Evolutionary conservation across 35 echinoderm and acorn worm genomes (phyloP), one percentile per base, ranked within the genome.

Genomic region (Acanthaster planci): DNA sequence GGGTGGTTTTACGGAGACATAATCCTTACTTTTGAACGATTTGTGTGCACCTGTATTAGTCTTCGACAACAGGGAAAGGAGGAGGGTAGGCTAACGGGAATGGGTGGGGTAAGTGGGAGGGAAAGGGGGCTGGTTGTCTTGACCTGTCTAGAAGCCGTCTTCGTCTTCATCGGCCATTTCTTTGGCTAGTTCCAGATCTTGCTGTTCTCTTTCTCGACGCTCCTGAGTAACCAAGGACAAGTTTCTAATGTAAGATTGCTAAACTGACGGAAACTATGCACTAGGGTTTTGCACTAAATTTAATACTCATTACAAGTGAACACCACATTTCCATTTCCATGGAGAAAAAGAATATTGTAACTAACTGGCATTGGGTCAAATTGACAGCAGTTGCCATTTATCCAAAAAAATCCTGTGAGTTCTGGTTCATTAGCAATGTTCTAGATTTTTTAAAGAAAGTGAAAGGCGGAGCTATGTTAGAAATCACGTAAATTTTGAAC

Each of bases 151-250:
- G 77, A 94, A 94, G 64, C 58, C 60, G 14, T 97, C 95, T 55
- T 97, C 95, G 34, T 97, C 95, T 78, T 97, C 95, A 60, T 97
- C 95, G 18, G 95, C 95, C 95, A 97, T 97, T 81, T 97, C 95
- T 57, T 97, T 97, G 37, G 95, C 95, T 67, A 97, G 51, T 88
- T 97, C 95, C 81, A 97, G 53, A 54, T 97, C 95, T 80, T 97
- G 95, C 55, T 97, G 92, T 26, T 97, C 95, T 60, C 95, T 64
- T 47, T 97, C 95, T 80, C 92, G 92, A 39, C 95, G 79, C 19
- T 97, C 95, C 95, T 97, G 78, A 67, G 7, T 7, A 67, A 35
- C 7, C 7, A 7, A 67, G 18, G 60, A 67, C 4, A 67, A 67
- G 5, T 67, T 7, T 7, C 5, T 18, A 67, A 6, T 27, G 4